Evolutionary conservation across 2,888 invertebrate genomes (phyloP), one percentile per base, ranked within the genome.

Genomic region (Drosophila neonasuta): DNA sequence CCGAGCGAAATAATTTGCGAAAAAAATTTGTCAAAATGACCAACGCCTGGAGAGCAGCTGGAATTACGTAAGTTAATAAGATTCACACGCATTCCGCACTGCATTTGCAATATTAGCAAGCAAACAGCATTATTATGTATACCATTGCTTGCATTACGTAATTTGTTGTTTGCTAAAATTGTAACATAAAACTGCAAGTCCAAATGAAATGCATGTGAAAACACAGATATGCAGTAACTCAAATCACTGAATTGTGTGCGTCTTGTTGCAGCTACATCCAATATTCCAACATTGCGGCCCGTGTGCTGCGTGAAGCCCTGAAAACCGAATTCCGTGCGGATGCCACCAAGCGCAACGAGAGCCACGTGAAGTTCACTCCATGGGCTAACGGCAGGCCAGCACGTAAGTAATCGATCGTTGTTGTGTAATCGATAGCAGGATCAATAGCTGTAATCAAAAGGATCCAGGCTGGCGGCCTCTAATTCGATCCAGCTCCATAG

Each of bases 201-300:
- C 24, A 24, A 42, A 32, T 32, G 32, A 3, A 9, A 32, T 10
- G 10, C 46, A 56, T 3, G 17, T 20, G 9, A 30, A 39, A 39
- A 8, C n/a, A n/a, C 3, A 34, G 17, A 7, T 29, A 8, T 54
- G 42, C 15, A 13, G 8, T 52, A 56, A 44, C 36, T 36, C 4
- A n/a, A 36, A n/a, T 36, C n/a, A 11, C 36, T 36, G 36, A 36
- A 11, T n/a, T 5, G 4, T 55, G 41, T 46, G 42, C 41, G 1
- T 7, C 3, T 15, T 30, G 24, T 70, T 62, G 2, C 70, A 99
- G 98, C 92, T 99, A 99, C 93, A 96, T 99, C 91, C 97, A 97
- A 92, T 99, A 96, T 92, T 99, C 98, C 65, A 96, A 95, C 91
- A 96, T 99, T 89, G 97, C 98, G 87, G 98, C 98, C 20, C 94